A percentile compares a stretch with the other conserved stretches of the same genome.
Conservation (phyloP, 2,113 vertebrate genomes). For the Capreolus pygargus region DNA sequence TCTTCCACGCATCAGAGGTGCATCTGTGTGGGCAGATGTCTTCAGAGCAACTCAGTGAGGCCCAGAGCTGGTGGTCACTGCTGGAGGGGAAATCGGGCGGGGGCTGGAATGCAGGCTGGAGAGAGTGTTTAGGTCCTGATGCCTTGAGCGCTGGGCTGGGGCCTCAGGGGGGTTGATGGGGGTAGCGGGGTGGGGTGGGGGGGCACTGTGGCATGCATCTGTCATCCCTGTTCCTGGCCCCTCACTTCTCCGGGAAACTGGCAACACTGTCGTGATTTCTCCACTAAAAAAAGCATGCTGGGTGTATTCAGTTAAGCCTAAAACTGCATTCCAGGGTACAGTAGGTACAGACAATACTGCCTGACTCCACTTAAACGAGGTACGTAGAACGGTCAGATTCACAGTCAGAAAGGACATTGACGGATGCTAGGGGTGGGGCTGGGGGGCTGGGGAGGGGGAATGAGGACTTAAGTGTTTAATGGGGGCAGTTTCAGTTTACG, state of each 20-base stretch:
- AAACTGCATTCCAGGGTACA: neutral
- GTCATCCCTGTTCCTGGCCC: neutral
- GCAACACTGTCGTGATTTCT: neutral
- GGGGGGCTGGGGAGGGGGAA: neutral
- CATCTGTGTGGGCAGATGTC: constrained; percentile 4
- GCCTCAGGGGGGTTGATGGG: neutral
- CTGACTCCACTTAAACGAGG: neutral
- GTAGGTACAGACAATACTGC: neutral
- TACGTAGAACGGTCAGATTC: neutral
- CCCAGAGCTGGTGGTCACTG: neutral
- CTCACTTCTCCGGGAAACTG: neutral
- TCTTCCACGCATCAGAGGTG: neutral
- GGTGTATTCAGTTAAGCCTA: neutral
- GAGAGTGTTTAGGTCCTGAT: accelerated
- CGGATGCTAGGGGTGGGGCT: neutral
- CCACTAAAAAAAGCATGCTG: neutral
- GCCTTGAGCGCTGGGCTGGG: accelerated
- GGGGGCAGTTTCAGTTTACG: neutral
- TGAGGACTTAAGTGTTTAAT: neutral
- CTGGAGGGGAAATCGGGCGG: accelerated
- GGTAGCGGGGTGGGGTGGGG: accelerated
- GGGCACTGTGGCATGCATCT: neutral
- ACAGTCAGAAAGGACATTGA: neutral
- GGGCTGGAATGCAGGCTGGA: neutral
- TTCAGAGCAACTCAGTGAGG: neutral